Evolutionary conservation across 1,140 invertebrate genomes (phyloP), one percentile per base, ranked within the genome.

Genomic region (Agrypnia vestita): DNA sequence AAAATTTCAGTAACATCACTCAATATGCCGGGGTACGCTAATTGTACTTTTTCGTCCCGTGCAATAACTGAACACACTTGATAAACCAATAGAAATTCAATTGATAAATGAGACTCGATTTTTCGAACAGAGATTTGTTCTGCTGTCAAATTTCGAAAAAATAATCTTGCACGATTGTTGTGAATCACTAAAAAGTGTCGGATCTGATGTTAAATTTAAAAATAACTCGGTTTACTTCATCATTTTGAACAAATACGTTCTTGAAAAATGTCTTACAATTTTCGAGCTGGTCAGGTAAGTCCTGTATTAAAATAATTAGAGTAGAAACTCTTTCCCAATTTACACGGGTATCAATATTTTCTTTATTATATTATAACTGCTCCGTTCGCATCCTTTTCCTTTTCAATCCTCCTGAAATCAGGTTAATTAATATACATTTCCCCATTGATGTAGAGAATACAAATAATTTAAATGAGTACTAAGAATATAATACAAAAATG

Each of bases 221-320:
- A 35, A n/a, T 12, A 55, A 55, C 0, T 19, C 10, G 53, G 9
- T 19, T 56, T 56, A 9, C n/a, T 15, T 15, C 8, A 17, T 3
- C 15, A 56, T 62, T 62, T 44, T 43, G n/a, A n/a, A n/a, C n/a
- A n/a, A n/a, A n/a, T n/a, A 49, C 51, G 49, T 35, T 47, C 25
- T 11, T 21, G 49, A 73, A 43, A 25, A 74, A 83, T 83, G 82
- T 83, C 82, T 13, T 76, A 72, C 49, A 78, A 83, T 44, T 83
- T 79, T 56, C 49, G 59, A n/a, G 82, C 82, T 72, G 82, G 82
- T 11, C 79, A 80, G 76, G 82, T 83, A 47, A 81, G 78, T 69
- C 25, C 12, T 35, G 11, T 59, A 9, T 56, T 17, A 6, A 9
- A 9, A 13, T 0, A 53, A 53, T 53, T n/a, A 17, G 12, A 6